These are phyloP conservation scores for Tribolium freemani DNA, from an alignment of 2,888 invertebrate species.

Conservation along the genomic window DNA sequence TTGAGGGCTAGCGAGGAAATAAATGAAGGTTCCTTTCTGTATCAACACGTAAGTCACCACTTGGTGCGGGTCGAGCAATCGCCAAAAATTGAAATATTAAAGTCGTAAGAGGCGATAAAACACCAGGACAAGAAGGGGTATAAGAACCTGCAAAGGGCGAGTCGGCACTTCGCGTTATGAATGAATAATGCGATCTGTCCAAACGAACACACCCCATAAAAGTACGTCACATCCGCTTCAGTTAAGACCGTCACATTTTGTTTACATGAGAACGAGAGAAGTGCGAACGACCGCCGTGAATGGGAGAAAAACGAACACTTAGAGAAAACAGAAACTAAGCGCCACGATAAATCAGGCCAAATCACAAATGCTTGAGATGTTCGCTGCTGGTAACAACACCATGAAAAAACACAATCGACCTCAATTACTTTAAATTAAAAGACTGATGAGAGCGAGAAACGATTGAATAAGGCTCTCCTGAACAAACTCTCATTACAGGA, in stretches of 20 bases:
- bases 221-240: slow-evolving; percentile 55
- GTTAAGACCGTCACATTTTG: slow-evolving; percentile 44
- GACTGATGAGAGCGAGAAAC: slow-evolving; percentile 41
- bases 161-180: slow-evolving; percentile 52
- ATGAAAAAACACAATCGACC: slow-evolving; percentile 42
- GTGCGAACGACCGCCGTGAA: slow-evolving; percentile 36
- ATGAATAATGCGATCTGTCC: slow-evolving; percentile 57
- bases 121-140: slow-evolving; percentile 6
- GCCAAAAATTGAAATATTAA: neutral
- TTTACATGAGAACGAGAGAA: slow-evolving; percentile 45
- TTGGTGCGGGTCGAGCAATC: neutral
- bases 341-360: slow-evolving; percentile 36
- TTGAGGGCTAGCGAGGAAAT: slow-evolving; percentile 38
- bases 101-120: neutral
- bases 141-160: slow-evolving; percentile 27
- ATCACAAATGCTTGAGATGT: slow-evolving; percentile 44
- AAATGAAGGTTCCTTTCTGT: slow-evolving; percentile 29
- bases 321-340: slow-evolving; percentile 42
- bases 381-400: slow-evolving; percentile 32
- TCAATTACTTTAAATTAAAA: slow-evolving; percentile 47
- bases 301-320: slow-evolving; percentile 36
- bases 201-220: slow-evolving; percentile 53
- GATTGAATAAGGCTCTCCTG: slow-evolving; percentile 33
- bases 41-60: slow-evolving; percentile 23
- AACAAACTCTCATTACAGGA: slow-evolving; percentile 30